Evolutionary conservation across 2,888 invertebrate genomes (phyloP), one percentile per base, ranked within the genome.

Genomic region (Norana najaformis): DNA sequence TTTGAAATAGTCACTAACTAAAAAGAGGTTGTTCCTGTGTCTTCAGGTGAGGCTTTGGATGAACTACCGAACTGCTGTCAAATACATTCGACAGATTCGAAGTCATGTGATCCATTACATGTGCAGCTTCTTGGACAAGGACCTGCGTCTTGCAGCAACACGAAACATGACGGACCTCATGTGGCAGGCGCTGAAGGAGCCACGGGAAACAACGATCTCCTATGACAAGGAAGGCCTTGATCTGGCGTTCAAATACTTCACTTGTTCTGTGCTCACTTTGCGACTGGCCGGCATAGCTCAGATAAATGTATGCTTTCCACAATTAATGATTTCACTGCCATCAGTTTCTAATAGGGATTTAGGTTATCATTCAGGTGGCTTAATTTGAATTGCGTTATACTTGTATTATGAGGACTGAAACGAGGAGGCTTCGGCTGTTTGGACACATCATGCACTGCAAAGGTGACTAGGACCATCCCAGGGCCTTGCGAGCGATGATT

Each of bases 81-180:
- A 98, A 94, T 96, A 97, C 92, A 97, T 98, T 94, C 97, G 98
- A 94, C 98, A 98, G 35, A 95, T 98, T 92, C 96, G 98, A 91
- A 97, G 97, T 92, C 97, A 97, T 93, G 97, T 98, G 91, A 96
- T 98, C 93, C 94, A 94, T 93, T 98, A 98, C 94, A 98, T 98
- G 98, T 98, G 98, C 95, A 97, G 97, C 95, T 96, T 98, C 92
- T 97, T 97, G 35, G 98, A 98, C 95, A 97, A 97, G 94, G 98
- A 98, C 95, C 96, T 98, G 89, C 96, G 98, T 92, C 96, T 97
- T 90, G 97, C 97, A 39, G 97, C 97, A 83, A 97, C 97, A 82
- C 97, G 98, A 93, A 97, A 97, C 93, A 98, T 98, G 97, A 98
- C 98, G 93, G 97, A 98, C 96, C 97, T 98, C 94, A 98, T 98